Base-by-base conservation (phyloP, 2,888 invertebrate species). In the Leucania comma region DNA sequence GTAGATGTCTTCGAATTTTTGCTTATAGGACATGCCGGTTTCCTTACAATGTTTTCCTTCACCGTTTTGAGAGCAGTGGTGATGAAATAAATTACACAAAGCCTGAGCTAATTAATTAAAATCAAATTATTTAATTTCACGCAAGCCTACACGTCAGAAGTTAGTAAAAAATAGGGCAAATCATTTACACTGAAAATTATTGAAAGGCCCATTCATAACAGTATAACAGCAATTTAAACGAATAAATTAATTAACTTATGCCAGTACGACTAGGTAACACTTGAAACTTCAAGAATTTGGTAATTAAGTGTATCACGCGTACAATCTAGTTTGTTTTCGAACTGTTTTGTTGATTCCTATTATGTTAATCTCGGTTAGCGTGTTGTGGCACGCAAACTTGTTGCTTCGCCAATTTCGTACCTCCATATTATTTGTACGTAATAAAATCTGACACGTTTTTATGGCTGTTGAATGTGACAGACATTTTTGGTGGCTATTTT, bases 361-460 rank as follows among this genome's bases (percentile, higher is more conserved):
- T 92, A 93, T 91, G 92, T 86, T 94, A 93, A 94, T 93, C 90
- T 90, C 82, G 72, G 81, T 66, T 76, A 80, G 72, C 69, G 46
- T 38, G 66, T 75, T 29, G 63, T 62, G 38, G 75, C 95, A 95
- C 94, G 95, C 95, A 60, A 95, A 95, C 95, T 92, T 95, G 95
- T 95, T 95, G 95, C 92, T 90, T 85, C 76, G 79, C 81, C 67
- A 83, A 79, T 83, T 86, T 85, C 72, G 61, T 69, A 60, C 75
- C 76, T 84, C 75, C 82, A 80, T 82, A 84, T 78, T 72, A 75
- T 72, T 61, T 60, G 63, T 58, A 58, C 67, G 68, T 79, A 75
- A 84, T 82, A 76, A 76, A 81, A 75, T 57, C 20, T 71, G 79
- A 76, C 64, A 68, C 61, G 50, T 68, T 72, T 75, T 65, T 69